Conservation (phyloP, 2,113 vertebrate genomes). For the Rhodinocichla rosea region DNA sequence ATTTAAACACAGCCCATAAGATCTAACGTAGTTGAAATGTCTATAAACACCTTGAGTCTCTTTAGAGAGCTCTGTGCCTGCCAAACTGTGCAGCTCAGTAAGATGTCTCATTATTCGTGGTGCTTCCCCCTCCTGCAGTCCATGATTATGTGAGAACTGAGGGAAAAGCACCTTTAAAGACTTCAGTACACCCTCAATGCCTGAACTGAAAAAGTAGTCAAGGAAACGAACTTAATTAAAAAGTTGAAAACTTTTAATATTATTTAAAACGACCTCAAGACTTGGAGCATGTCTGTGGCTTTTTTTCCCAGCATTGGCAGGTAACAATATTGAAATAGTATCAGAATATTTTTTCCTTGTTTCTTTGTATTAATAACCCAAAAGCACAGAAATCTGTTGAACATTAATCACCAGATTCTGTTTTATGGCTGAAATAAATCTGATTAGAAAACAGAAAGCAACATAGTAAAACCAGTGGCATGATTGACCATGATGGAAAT, state of each 20-base stretch:
- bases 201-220: neutral
- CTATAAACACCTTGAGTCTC: constrained; percentile 49
- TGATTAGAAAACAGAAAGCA: neutral
- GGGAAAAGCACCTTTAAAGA: neutral
- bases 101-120: neutral
- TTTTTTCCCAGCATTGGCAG: neutral
- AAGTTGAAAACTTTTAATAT: neutral
- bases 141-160: constrained; percentile 5
- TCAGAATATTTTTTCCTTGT: neutral
- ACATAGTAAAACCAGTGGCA: neutral
- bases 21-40: neutral
- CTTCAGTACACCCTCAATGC: neutral
- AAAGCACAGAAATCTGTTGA: neutral
- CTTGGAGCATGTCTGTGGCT: neutral
- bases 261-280: neutral
- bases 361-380: neutral
- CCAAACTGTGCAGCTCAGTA: neutral
- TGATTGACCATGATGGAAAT: neutral
- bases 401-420: neutral
- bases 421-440: neutral
- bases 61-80: neutral
- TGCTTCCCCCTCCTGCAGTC: neutral
- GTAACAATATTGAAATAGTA: neutral
- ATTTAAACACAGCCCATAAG: neutral
- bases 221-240: neutral